Conservation (phyloP, 2,888 invertebrate species). For the Diarsia mendica region DNA sequence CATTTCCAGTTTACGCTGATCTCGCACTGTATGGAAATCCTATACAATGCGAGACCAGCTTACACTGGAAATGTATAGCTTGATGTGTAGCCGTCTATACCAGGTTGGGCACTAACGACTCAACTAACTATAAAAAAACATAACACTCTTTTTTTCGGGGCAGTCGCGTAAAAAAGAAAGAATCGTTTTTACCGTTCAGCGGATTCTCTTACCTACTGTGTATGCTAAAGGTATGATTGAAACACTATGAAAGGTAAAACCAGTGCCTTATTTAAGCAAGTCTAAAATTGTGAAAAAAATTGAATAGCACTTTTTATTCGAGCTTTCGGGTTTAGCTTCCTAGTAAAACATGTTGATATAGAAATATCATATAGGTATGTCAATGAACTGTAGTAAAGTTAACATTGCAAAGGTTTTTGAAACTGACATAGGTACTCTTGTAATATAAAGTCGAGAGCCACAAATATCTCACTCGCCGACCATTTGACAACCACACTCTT, state of each 20-base stretch:
- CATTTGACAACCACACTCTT: constrained; percentile 36
- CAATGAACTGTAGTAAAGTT: neutral
- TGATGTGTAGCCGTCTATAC: too few relatives aligned
- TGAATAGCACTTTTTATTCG: neutral
- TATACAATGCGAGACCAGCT: too few relatives aligned
- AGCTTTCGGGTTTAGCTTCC: too few relatives aligned
- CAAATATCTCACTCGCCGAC: constrained; percentile 36
- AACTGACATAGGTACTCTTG: neutral
- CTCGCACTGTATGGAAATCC: too few relatives aligned
- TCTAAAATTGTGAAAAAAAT: neutral
- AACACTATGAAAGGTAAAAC: neutral
- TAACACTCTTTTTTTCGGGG: too few relatives aligned
- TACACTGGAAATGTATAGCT: too few relatives aligned
- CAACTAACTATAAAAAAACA: too few relatives aligned
- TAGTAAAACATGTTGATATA: neutral
- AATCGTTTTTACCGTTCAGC: too few relatives aligned
- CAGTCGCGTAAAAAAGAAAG: too few relatives aligned
- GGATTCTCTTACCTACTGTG: neutral
- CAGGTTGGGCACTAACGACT: too few relatives aligned
- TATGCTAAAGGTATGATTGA: neutral
- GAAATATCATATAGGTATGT: neutral
- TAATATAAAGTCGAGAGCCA: constrained; percentile 20
- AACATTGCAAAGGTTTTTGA: neutral
- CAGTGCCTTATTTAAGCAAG: neutral
- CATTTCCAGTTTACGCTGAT: too few relatives aligned